Percentiles rank a stretch among this genome's conserved stretches.
Conservation (phyloP, 2,888 invertebrate genomes). For the Corbicula japonica region DNA sequence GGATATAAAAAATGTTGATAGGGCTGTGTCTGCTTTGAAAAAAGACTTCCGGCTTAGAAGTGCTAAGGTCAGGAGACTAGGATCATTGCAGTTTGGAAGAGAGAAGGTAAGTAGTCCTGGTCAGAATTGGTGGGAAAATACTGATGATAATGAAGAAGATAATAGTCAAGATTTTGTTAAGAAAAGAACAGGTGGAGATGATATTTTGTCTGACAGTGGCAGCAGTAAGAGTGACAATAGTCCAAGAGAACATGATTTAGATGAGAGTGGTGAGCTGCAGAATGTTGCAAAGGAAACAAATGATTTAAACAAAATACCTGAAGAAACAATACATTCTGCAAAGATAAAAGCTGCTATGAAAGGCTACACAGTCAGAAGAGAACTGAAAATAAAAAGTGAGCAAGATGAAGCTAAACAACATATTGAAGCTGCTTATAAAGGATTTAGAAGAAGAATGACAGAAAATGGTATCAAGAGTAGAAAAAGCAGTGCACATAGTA, state of each 20-base stretch:
- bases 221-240: constrained; percentile 8
- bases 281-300: too few species aligned
- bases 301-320: too few species aligned
- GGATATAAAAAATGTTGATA: constrained; percentile 58
- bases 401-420: constrained; percentile 6
- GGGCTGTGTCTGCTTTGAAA: constrained; percentile 64
- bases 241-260: neutral
- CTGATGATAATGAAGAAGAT: constrained; percentile 14
- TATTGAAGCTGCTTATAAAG: constrained; percentile 39
- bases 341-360: constrained; percentile 16
- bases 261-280: too few species aligned
- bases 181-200: constrained; percentile 5
- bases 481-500: constrained; percentile 8
- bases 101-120: constrained; percentile 2
- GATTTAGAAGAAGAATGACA: constrained; percentile 30
- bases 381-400: constrained; percentile 7
- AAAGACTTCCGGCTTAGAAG: constrained; percentile 60
- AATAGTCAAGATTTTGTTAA: neutral
- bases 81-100: constrained; percentile 38
- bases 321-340: neutral
- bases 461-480: constrained; percentile 18
- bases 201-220: constrained; percentile 7
- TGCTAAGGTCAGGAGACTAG: constrained; percentile 59
- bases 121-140: constrained; percentile 44
- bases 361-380: constrained; percentile 8